Evolutionary conservation across 2,888 invertebrate species (phyloP), one percentile per base, ranked within the genome.

Genomic region (Oscheius sp.): DNA sequence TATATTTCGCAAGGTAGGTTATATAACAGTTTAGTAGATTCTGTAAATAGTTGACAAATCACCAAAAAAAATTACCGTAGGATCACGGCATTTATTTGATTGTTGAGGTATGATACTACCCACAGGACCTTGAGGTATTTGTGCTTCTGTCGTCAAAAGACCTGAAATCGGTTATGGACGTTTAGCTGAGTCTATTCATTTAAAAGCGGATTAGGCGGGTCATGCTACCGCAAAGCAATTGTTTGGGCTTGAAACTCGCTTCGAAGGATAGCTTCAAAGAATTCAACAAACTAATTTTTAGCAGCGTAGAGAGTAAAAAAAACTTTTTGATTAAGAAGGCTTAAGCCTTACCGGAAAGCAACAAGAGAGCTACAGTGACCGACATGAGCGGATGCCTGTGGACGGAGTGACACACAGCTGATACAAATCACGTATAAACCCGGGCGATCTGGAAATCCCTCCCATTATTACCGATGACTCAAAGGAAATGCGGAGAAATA

Each of bases 1-100:
- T 31, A 39, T 66, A 66, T 33, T 66, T 66, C 12, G 23, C 55
- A 3, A 66, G 29, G 31, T 66, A 66, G 8, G 27, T 55, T 8
- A 66, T 45, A 33, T 66, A 66, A 31, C 66, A 66, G 20, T 34
- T 55, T 17, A 39, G 15, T 27, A 66, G 45, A 31, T 27, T 31
- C 66, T 66, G 31, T 10, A 39, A 48, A 48, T 27, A 10, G 23
- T 57, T 23, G 17, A 17, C 20, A 34, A 3, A 10, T 0, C 20
- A 4, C 17, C 10, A 34, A 17, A 6, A 34, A 12, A 17, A 33
- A 17, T 34, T 3, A 55, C 55, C 33, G 33, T 33, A 2, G 55
- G 55, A 55, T 55, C 55, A 17, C 33, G n/a, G 34, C 42, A 58
- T 23, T 25, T 37, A 23, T 58, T 58, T 23, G 58, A n/a, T 25